Base-by-base conservation (phyloP, 2,113 vertebrate species). In the Tychaedon coryphoeus region DNA sequence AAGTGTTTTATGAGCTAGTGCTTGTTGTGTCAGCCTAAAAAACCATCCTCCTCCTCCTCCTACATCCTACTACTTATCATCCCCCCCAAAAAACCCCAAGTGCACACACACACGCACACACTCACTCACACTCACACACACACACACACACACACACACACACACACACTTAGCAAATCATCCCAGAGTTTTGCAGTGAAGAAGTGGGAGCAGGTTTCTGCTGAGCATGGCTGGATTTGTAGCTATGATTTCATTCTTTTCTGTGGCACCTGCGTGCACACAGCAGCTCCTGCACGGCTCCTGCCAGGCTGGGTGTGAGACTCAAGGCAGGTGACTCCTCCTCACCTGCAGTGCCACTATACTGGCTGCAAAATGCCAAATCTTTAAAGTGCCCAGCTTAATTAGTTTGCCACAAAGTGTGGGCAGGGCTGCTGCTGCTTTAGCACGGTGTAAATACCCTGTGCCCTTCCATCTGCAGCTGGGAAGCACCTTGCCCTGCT, bases 21-120 rank as follows among this genome's bases (percentile, higher is more conserved):
- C 16, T 57, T 54, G 36, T 48, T 28, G 16, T 57, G 3, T 40
- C 11, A 12, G n/a, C 34, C 34, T 67, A 26, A 69, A 67, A 77
- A 87, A 60, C 9, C 10, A 8, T 45, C 18, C 17, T 45, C 43
- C 43, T 45, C 19, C 43, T 20, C 19, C 43, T 45, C 19, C 9
- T 45, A 45, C 43, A 45, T 20, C 43, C 43, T 2, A 51, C 53
- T 48, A 40, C 5, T 42, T 45, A 53, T 34, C 17, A 24, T 42
- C 3, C 1, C 23, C 23, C 18, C 8, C 5, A 1, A 10, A 38
- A 60, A 38, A 7, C 0, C 28, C 14, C 12, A 47, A 53, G 18
- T 14, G 17, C n/a, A 24, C 16, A 19, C 7, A 24, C 8, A 43
- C 8, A 9, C 40, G 23, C 23, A 4, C 34, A 47, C 45, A 47